Evolutionary conservation across 2,113 vertebrate species (phyloP).

Genomic region (Semnopithecus entellus): DNA sequence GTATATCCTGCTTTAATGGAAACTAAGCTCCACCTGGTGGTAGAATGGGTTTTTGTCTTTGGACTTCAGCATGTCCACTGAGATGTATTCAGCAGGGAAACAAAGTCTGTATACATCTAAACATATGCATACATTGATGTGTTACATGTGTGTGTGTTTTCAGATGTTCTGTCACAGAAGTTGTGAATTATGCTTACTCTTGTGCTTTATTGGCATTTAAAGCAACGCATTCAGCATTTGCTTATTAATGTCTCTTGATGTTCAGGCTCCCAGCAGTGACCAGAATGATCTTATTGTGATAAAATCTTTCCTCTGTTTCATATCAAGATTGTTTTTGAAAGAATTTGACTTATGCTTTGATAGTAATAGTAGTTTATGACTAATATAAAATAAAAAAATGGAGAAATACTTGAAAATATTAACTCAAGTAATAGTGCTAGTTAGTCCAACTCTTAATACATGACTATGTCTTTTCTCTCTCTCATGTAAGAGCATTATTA

Average conservation of each 20-base stretch:
- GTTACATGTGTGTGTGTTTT: neutral
- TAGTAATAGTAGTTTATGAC: neutral
- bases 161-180: neutral
- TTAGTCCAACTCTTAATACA: neutral
- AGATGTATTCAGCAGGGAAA: neutral
- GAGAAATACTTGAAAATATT: neutral
- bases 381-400: neutral
- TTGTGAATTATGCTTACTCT: neutral
- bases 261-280: neutral
- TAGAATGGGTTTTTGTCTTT: neutral
- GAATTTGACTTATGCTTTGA: neutral
- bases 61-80: neutral
- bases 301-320: neutral
- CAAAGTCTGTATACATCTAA: neutral
- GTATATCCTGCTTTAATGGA: constrained; percentile 40
- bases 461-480: neutral
- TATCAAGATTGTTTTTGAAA: neutral
- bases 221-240: neutral
- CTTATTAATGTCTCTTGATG: neutral
- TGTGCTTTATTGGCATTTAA: neutral
- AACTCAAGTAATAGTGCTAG: neutral
- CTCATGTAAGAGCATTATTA: neutral
- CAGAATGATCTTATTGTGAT: neutral
- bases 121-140: neutral
- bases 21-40: constrained; percentile 83